Evolutionary conservation across 2,888 invertebrate species (phyloP), one percentile per base, ranked within the genome.

Genomic region (Thecophora atra): DNA sequence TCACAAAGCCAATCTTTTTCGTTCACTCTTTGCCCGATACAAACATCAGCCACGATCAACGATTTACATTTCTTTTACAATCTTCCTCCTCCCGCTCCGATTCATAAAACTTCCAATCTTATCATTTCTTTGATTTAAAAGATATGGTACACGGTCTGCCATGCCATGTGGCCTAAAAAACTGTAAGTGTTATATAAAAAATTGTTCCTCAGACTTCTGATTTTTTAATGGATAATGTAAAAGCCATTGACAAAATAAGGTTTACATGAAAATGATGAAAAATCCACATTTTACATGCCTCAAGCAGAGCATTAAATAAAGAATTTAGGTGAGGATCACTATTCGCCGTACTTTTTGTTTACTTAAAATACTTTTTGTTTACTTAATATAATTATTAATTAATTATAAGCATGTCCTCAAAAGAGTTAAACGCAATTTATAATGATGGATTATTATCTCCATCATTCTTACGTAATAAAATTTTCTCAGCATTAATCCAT

Each of bases 51-150:
- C n/a, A n/a, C n/a, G n/a, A n/a, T n/a, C n/a, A n/a, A n/a, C n/a
- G n/a, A n/a, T n/a, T n/a, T n/a, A n/a, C n/a, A n/a, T n/a, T n/a
- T n/a, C n/a, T n/a, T n/a, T n/a, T n/a, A n/a, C n/a, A n/a, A n/a
- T n/a, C n/a, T n/a, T n/a, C n/a, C n/a, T n/a, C n/a, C n/a, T n/a
- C n/a, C n/a, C n/a, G 19, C 19, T 62, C 30, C 62, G 30, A 19
- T 8, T 62, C 62, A n/a, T 62, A 62, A 37, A 62, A n/a, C n/a
- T n/a, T n/a, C 37, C 62, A 62, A 30, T n/a, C n/a, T 62, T 62
- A n/a, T n/a, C n/a, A n/a, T n/a, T n/a, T n/a, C n/a, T n/a, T n/a
- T n/a, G n/a, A n/a, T n/a, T n/a, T n/a, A n/a, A n/a, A n/a, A n/a
- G n/a, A n/a, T n/a, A n/a, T n/a, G n/a, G n/a, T n/a, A n/a, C n/a